Base-by-base conservation (phyloP, 2,797 vertebrate genomes). In the Ibycter americanus region DNA sequence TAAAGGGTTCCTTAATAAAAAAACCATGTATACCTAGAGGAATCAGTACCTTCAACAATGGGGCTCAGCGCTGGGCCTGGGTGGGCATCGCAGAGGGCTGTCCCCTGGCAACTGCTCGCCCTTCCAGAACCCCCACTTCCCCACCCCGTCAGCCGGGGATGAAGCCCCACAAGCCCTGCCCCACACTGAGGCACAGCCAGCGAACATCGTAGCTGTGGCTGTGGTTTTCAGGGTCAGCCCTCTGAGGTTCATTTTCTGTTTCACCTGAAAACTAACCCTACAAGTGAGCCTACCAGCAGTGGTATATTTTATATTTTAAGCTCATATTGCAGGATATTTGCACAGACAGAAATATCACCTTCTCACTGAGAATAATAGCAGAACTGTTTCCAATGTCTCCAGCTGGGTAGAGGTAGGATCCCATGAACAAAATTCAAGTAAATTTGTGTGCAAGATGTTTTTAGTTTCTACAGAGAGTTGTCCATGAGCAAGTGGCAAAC, bases 91-190 rank as follows among this genome's bases (percentile, higher is more conserved):
- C 34, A 55, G 19, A 34, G 7, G 9, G 15, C 4, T 38, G 5
- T 70, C 3, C 20, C 21, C 22, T 9, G 34, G n/a, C 4, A 49
- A 34, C 19, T 12, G 25, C 34, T n/a, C 1, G 1, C 21, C 36
- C 23, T 82, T 92, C 46, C 66, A 74, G 83, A 70, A 25, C 26
- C 3, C 4, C 20, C 4, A 25, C 29, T 3, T 3, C 20, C 4
- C 3, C 0, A 2, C 11, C 34, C 26, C 3, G 0, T 40, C 34
- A 65, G 16, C 19, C 1, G 2, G 14, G 22, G 15, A 21, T 10
- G 13, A 89, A 83, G 51, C 17, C 20, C 8, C 2, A 1, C 0
- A 1, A 73, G 13, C 34, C n/a, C 51, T 78, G 29, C 21, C 10
- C 9, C 12, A 27, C 1, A 1, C 14, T 40, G 16, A 2, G 8